Percentiles rank a stretch among this genome's conserved stretches.
Evolutionary conservation across 2,888 invertebrate genomes (phyloP).

Genomic region (Timandra comae): DNA sequence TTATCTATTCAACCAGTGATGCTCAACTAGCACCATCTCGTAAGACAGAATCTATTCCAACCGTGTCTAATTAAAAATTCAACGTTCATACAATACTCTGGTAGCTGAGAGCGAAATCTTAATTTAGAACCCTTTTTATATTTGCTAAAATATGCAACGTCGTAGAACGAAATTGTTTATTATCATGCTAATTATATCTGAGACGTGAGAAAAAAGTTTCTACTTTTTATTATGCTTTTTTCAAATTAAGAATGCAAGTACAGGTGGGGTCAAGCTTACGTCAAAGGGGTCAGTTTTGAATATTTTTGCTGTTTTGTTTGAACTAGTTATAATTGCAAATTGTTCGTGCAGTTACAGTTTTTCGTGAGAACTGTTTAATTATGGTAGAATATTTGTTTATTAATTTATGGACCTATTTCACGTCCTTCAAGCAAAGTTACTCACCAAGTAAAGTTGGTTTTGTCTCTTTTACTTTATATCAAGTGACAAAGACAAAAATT

Average conservation of each 20-base stretch:
- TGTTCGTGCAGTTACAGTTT: conserved; percentile 1
- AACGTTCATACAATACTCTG: no score
- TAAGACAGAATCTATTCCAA: no score
- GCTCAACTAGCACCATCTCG: no score
- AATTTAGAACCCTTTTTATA: conserved; percentile 8
- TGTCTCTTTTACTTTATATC: no score
- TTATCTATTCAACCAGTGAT: no score
- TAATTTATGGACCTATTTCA: no score
- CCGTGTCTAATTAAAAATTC: no score
- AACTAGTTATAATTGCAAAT: conserved; percentile 51
- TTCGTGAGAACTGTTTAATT: conserved; percentile 8
- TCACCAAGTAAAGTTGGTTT: no score
- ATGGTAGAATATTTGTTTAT: no score
- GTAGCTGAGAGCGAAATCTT: no score
- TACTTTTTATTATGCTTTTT: conserved; percentile 24
- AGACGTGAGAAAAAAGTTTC: conserved; percentile 40
- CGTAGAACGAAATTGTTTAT: conserved; percentile 10
- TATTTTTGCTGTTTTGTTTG: conserved; percentile 24
- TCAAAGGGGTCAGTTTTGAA: conserved; percentile 49
- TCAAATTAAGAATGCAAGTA: conserved; percentile 39
- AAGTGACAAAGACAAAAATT: no score
- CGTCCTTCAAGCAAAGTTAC: no score
- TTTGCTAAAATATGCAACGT: conserved; percentile 6
- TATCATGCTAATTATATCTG: conserved; percentile 40
- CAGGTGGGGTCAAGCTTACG: conserved; percentile 62